Base-by-base conservation (phyloP, 2,113 vertebrate genomes). In the Spea multiplicata region DNA sequence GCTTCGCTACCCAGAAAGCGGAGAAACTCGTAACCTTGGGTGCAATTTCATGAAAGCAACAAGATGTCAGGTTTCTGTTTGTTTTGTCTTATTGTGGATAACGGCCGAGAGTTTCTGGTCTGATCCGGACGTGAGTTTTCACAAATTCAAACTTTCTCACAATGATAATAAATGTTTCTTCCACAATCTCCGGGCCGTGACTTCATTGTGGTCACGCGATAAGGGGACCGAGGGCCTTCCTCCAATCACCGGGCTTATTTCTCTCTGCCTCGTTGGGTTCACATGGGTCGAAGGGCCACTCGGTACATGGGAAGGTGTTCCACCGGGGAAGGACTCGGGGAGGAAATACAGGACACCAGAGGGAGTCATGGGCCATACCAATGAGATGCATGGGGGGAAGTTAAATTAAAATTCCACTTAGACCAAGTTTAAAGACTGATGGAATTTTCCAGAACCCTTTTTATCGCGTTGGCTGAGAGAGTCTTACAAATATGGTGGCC, bases 21-120 rank as follows among this genome's bases (percentile, higher is more conserved):
- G 14, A 61, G 13, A 57, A 73, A 86, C 55, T 73, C 81, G 69
- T 76, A 85, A 86, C 84, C 81, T 81, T 8, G 79, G 48, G 45
- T 0, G 0, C 81, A 74, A 73, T 70, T 74, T 86, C 48, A 73
- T 82, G 77, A 75, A 74, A 85, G 66, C 49, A 66, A 67, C 68
- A 82, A 72, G 52, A 80, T 82, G 82, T 52, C 6, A 67, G 48
- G 52, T 16, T 2, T 0, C 9, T 76, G 66, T 53, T 84, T 84
- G 65, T 84, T 80, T 71, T 5, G 17, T 80, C 81, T 83, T 71
- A 45, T 52, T 71, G 30, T 12, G 47, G 71, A 44, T 17, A 14
- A 30, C 61, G 45, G 48, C 9, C 52, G 12, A 4, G 3, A 3
- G 10, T 14, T 57, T 47, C 13, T 72, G 70, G 70, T 77, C 64